Conservation (phyloP, 2,888 invertebrate species). For the Prosapia bicincta region DNA sequence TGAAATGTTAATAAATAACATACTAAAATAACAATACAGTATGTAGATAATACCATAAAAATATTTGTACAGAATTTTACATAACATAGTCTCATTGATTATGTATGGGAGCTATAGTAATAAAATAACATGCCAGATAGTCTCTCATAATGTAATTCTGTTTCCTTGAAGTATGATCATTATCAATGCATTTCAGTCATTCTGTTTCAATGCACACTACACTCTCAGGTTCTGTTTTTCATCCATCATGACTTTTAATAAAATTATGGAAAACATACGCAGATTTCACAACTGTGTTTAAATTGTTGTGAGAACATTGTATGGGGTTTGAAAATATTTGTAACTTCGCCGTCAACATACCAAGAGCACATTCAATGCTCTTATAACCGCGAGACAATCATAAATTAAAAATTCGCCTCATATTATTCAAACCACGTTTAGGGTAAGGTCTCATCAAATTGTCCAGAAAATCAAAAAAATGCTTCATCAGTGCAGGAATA, state of each 20-base stretch:
- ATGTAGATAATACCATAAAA: no score
- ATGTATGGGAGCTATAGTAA: no score
- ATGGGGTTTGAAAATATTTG: not conserved
- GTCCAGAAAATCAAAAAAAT: not conserved
- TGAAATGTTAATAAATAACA: no score
- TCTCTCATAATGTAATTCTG: not conserved
- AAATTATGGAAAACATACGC: not conserved
- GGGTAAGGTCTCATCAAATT: not conserved
- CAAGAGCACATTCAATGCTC: not conserved
- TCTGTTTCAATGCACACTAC: not conserved
- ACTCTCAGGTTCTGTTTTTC: not conserved
- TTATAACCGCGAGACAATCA: not conserved
- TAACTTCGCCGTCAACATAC: not conserved
- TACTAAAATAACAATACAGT: no score
- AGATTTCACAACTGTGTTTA: conserved; percentile 1
- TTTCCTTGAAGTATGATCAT: not conserved
- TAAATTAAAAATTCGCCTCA: not conserved
- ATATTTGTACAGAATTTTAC: no score
- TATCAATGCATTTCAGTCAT: not conserved
- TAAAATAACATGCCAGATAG: no score
- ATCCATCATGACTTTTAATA: not conserved
- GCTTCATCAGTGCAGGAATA: not conserved
- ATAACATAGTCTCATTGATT: no score
- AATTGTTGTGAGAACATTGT: not conserved
- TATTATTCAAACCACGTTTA: not conserved